A percentile compares a stretch with the other conserved stretches of the same genome.
Conservation (phyloP, 2,797 vertebrate genomes). For the Thalassophryne amazonica region DNA sequence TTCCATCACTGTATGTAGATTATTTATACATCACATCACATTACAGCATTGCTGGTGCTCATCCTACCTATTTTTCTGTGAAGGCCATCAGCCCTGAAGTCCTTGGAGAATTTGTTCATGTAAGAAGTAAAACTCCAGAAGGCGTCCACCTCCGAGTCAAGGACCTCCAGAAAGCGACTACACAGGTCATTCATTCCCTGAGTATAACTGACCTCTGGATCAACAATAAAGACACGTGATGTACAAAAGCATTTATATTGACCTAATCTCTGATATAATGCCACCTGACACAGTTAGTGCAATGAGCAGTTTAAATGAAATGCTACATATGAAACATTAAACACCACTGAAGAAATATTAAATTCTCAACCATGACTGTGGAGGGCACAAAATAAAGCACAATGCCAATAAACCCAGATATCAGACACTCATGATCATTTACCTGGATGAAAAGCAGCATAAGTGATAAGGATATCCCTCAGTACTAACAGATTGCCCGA, state of each 20-base stretch:
- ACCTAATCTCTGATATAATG: not conserved
- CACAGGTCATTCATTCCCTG: conserved; percentile 82
- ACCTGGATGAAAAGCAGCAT: conserved; percentile 81
- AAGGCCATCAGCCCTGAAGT: conserved; percentile 80
- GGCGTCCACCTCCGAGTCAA: conserved; percentile 79
- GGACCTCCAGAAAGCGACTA: conserved; percentile 80
- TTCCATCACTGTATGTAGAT: not conserved
- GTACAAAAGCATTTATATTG: conserved; percentile 1
- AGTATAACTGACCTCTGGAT: conserved; percentile 78
- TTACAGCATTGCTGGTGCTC: not conserved
- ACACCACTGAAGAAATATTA: too few species aligned
- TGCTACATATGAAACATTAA: too few species aligned
- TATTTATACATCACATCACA: not conserved
- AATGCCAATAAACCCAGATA: not conserved
- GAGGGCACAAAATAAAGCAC: too few species aligned
- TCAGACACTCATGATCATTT: not conserved
- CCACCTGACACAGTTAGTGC: not conserved
- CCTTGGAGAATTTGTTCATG: conserved; percentile 82
- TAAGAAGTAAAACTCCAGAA: conserved; percentile 84
- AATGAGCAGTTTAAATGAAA: too few species aligned
- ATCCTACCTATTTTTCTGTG: conserved; percentile 81
- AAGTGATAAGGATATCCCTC: conserved; percentile 80
- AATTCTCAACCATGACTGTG: too few species aligned
- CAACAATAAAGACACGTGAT: not conserved
- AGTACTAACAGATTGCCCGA: conserved; percentile 77